Evolutionary conservation across 2,888 invertebrate species (phyloP).

Genomic region (Drepana falcataria): DNA sequence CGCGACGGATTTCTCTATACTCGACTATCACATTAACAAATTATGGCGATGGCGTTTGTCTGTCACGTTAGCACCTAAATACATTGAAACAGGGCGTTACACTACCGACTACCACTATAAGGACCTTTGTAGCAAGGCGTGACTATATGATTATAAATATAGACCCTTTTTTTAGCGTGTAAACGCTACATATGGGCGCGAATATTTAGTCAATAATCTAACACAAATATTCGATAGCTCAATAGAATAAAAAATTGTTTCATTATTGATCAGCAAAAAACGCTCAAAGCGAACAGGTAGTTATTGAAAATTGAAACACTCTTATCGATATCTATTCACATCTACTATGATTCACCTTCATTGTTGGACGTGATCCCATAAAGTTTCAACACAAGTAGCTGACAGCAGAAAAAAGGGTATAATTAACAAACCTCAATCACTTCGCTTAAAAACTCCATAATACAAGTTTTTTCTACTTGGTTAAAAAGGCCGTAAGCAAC

Average conservation of each 20-base stretch:
- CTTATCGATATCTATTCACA: slow-evolving; percentile 23
- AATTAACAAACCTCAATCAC: slow-evolving; percentile 13
- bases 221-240: background rate
- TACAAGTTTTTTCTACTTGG: background rate
- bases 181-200: too few species aligned
- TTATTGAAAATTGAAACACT: slow-evolving; percentile 33
- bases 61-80: too few species aligned
- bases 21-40: too few species aligned
- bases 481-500: background rate
- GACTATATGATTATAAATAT: too few species aligned
- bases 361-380: slow-evolving; percentile 25
- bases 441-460: background rate
- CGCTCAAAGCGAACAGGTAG: slow-evolving; percentile 25
- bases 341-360: slow-evolving; percentile 29
- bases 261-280: slow-evolving; percentile 15
- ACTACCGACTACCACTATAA: too few species aligned
- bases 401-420: slow-evolving; percentile 17
- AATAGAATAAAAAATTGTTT: background rate
- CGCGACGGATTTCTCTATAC: too few species aligned
- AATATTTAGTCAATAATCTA: background rate
- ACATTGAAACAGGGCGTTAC: too few species aligned
- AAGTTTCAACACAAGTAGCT: slow-evolving; percentile 17
- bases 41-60: too few species aligned
- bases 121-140: too few species aligned
- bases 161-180: too few species aligned